Evolutionary conservation across 2,113 vertebrate species (phyloP).

Genomic region (Anser cygnoides): DNA sequence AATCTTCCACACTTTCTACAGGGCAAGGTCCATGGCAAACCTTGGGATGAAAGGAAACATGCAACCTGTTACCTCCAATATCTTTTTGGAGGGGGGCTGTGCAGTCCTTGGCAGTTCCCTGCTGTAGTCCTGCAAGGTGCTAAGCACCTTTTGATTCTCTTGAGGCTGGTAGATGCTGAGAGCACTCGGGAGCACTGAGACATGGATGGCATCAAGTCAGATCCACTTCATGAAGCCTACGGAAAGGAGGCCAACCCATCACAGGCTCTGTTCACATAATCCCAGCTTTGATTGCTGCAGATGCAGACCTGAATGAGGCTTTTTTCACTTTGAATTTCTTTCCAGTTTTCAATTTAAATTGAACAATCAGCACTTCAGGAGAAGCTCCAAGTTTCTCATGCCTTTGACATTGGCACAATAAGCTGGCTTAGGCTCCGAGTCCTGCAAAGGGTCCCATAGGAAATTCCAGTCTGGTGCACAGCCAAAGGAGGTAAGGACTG

Average conservation of each 20-base stretch:
- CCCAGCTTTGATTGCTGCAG: not conserved
- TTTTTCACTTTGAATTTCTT: not conserved
- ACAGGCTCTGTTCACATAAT: not conserved
- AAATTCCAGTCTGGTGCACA: not conserved
- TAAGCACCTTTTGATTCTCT: rapidly evolving
- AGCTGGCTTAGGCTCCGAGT: not conserved
- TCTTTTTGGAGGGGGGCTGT: not conserved
- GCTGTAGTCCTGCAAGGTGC: not conserved
- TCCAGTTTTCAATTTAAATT: not conserved
- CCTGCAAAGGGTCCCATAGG: not conserved
- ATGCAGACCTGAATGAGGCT: not conserved
- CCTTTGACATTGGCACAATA: not conserved
- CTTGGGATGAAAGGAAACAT: not conserved
- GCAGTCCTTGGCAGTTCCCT: not conserved
- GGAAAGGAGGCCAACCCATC: not conserved
- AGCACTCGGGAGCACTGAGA: not conserved
- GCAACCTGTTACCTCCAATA: not conserved
- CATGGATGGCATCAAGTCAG: not conserved
- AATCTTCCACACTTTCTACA: rapidly evolving
- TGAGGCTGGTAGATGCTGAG: not conserved
- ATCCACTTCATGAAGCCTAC: not conserved
- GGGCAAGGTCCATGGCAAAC: not conserved
- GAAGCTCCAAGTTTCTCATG: not conserved
- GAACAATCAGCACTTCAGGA: not conserved
- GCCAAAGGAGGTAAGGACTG: not conserved